These are phyloP conservation scores for Rutpela maculata DNA, from an alignment of 2,888 invertebrate genomes.

Conservation along the genomic window DNA sequence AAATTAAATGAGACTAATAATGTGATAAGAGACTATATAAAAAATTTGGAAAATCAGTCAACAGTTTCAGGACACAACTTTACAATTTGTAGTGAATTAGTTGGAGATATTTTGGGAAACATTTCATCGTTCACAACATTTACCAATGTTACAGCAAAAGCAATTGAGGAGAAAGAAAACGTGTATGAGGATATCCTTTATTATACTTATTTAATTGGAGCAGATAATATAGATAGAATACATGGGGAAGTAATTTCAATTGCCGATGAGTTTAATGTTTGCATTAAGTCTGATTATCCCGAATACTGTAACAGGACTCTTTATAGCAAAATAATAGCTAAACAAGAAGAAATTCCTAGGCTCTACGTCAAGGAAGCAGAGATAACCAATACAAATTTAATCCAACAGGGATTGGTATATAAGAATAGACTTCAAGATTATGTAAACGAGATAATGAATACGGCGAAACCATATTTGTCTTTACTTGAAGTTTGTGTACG, in stretches of 20 bases:
- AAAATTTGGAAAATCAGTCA: background rate
- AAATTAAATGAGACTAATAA: background rate
- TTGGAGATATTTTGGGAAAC: background rate
- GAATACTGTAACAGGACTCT: constrained; percentile 15
- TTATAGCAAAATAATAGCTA: background rate
- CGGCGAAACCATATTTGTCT: constrained; percentile 10
- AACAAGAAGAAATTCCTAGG: constrained; percentile 18
- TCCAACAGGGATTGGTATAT: constrained; percentile 7
- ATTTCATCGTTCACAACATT: background rate
- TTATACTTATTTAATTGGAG: background rate
- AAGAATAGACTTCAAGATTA: constrained; percentile 22
- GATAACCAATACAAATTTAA: background rate
- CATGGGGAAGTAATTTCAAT: background rate
- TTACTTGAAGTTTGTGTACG: constrained; percentile 10
- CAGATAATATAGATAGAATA: background rate
- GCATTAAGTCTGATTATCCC: background rate
- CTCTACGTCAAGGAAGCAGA: constrained; percentile 9
- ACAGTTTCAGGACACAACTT: background rate
- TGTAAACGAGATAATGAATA: background rate
- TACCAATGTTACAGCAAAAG: constrained; percentile 20
- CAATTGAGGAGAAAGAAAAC: background rate
- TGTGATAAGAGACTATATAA: background rate
- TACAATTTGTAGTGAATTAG: background rate
- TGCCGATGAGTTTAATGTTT: background rate
- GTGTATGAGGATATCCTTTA: constrained; percentile 16